phyloP scores from a whole-genome alignment of 2,113 vertebrate species.

The Upupa epops region DNA sequence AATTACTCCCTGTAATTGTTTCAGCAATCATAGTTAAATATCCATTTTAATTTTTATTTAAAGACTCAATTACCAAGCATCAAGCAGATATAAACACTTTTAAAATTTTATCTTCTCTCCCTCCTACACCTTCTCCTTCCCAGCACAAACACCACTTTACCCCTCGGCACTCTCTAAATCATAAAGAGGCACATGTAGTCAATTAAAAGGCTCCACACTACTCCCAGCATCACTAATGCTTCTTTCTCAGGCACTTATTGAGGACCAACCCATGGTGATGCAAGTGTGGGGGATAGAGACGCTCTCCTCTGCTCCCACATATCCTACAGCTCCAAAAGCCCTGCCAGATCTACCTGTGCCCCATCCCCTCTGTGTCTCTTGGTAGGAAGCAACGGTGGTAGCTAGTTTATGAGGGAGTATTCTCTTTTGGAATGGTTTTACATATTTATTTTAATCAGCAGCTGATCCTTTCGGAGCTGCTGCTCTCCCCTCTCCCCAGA shows the following conservation, averaged over 20 bases:
- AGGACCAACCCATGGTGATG: background rate
- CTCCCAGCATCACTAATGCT: background rate
- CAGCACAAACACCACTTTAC: background rate
- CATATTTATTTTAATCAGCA: background rate
- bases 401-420: background rate
- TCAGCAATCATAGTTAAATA: conserved; percentile 36
- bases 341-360: background rate
- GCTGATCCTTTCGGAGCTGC: background rate
- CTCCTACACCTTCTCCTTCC: background rate
- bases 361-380: background rate
- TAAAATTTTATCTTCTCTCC: background rate
- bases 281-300: background rate
- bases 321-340: background rate
- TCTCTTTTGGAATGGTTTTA: background rate
- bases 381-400: background rate
- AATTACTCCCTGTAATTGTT: conserved; percentile 22
- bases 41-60: conserved; percentile 49
- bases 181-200: background rate
- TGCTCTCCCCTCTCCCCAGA: background rate
- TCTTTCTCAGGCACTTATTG: background rate
- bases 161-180: background rate
- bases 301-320: background rate
- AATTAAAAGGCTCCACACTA: background rate
- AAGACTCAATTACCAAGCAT: conserved; percentile 3
- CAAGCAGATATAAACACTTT: conserved; percentile 14